Conservation (phyloP, 37 sponge, comb jelly and placozoan species). For the Crambe crambe region DNA sequence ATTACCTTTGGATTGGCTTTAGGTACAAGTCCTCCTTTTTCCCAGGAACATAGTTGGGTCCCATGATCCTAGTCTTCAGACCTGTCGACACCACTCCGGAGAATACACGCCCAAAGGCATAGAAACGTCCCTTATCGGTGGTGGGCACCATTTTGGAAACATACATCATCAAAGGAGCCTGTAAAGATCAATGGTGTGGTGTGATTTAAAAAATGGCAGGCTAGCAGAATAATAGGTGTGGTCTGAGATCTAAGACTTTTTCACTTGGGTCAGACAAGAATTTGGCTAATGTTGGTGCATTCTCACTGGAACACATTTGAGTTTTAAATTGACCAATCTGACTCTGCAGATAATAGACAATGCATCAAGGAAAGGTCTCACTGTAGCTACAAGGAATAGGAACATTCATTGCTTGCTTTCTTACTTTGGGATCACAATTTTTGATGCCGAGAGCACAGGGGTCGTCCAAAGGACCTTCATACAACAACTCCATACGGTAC, state of each 20-base stretch:
- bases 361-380: no score
- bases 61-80: constrained; percentile 96
- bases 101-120: constrained; percentile 99
- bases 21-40: constrained; percentile 94
- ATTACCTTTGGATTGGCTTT: constrained; percentile 93
- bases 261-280: no score
- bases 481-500: constrained; percentile 96
- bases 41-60: constrained; percentile 97
- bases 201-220: not conserved
- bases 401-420: not conserved
- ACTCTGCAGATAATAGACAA: no score
- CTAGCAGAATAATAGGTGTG: not conserved
- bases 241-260: no score
- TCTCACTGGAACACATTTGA: no score
- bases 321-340: no score
- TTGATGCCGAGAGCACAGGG: constrained; percentile 86
- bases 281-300: no score
- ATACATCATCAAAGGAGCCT: constrained; percentile 98
- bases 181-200: not conserved
- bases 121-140: constrained; percentile 97
- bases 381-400: no score
- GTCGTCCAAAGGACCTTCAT: constrained; percentile 98
- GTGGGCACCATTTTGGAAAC: constrained; percentile 99
- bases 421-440: constrained; percentile 93
- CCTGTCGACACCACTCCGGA: constrained; percentile 96